Evolutionary conservation across 2,797 vertebrate species (phyloP).

Genomic region (Phrynocephalus vlangalii): DNA sequence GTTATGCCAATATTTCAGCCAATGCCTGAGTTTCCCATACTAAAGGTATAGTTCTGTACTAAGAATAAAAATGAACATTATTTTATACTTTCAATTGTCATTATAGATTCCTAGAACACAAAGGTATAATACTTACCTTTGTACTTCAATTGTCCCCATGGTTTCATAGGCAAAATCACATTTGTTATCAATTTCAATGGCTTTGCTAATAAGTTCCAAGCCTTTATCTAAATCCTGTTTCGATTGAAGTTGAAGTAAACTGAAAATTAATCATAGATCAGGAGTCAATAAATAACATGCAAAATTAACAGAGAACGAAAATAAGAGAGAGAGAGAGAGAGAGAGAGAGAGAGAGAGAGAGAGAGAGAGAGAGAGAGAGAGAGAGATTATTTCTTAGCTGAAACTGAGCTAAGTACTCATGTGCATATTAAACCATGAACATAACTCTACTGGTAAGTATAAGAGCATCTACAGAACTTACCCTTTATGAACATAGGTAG

Average conservation of each 20-base stretch:
- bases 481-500: conserved; percentile 99
- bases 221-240: conserved; percentile 97
- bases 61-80: conserved; percentile 14
- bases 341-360: too few species aligned
- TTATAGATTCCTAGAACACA: background rate
- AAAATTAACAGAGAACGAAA: background rate
- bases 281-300: background rate
- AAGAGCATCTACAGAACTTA: conserved; percentile 71
- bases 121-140: conserved; percentile 84
- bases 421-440: background rate
- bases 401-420: background rate
- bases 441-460: background rate
- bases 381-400: conserved; percentile 12
- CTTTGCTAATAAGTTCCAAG: conserved; percentile 97
- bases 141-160: conserved; percentile 99
- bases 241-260: conserved; percentile 99
- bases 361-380: too few species aligned
- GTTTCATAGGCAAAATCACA: conserved; percentile 99
- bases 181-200: conserved; percentile 99
- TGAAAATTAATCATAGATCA: conserved; percentile 69
- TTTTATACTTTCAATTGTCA: conserved; percentile 23
- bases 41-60: background rate
- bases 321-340: background rate
- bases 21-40: background rate
- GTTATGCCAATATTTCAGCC: background rate